phyloP scores from a whole-genome alignment of 2,797 vertebrate species.

The Coregonus ussuriensis region DNA sequence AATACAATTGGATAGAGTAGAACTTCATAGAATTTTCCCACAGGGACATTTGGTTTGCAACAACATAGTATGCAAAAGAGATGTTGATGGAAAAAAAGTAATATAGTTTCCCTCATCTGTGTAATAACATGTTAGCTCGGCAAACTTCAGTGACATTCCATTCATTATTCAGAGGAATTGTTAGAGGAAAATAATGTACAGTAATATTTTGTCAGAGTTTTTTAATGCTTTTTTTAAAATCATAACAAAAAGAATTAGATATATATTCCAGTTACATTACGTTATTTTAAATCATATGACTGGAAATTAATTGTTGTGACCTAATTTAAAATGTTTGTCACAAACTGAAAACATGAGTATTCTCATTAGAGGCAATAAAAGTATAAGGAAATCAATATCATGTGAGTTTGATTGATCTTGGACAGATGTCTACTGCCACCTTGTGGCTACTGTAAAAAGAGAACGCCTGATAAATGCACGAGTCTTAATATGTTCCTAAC shows the following conservation, averaged over 20 bases:
- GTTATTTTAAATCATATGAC: conserved; percentile 1
- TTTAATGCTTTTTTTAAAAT: background rate
- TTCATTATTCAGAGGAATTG: background rate
- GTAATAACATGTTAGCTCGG: background rate
- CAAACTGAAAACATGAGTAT: conserved; percentile 40
- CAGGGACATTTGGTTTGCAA: background rate
- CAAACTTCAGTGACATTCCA: background rate
- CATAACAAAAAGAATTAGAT: too few relatives aligned
- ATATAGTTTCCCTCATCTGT: too few relatives aligned
- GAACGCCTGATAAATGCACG: background rate
- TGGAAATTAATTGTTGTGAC: conserved; percentile 9
- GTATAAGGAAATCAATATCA: conserved; percentile 32
- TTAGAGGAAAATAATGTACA: conserved; percentile 7
- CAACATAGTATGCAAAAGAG: background rate
- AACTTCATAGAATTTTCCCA: background rate
- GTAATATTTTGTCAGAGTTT: background rate
- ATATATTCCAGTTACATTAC: too few relatives aligned
- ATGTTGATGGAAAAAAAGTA: too few relatives aligned
- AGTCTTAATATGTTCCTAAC: background rate
- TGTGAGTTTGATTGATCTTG: conserved; percentile 34
- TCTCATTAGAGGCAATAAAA: conserved; percentile 50
- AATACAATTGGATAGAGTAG: background rate
- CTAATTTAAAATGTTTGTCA: conserved; percentile 25
- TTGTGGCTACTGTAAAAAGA: background rate
- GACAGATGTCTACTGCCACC: background rate